phyloP scores from a whole-genome alignment of 2,113 vertebrate species.

The Gobius niger region DNA sequence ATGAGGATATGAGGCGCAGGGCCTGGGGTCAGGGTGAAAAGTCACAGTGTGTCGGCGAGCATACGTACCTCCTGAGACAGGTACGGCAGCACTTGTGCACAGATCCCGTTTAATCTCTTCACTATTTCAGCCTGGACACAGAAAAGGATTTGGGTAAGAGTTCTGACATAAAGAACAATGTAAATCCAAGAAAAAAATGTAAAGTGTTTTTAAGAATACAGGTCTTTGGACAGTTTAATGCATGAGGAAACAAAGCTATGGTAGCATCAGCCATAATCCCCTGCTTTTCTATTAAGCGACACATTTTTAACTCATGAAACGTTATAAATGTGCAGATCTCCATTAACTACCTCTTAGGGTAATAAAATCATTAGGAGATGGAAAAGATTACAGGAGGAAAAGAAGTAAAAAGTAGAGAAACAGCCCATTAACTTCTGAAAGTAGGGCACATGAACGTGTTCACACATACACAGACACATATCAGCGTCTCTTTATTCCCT shows the following conservation, averaged over 20 bases:
- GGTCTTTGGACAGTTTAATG: no score
- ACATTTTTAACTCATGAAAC: neutral
- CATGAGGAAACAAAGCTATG: no score
- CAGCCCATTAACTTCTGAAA: slow-evolving; percentile 33
- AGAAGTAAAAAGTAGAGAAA: slow-evolving; percentile 6
- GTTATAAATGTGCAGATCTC: neutral
- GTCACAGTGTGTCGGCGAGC: slow-evolving; percentile 25
- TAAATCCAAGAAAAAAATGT: neutral
- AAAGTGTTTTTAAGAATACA: no score
- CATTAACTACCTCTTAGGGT: neutral
- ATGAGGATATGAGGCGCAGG: slow-evolving; percentile 62
- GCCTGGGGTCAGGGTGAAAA: slow-evolving; percentile 52
- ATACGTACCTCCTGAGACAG: slow-evolving; percentile 93
- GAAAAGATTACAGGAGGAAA: neutral
- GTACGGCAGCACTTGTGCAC: slow-evolving; percentile 96
- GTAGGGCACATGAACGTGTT: slow-evolving; percentile 5
- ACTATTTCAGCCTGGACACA: slow-evolving; percentile 92
- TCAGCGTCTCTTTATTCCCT: slow-evolving; percentile 33
- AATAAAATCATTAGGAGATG: neutral
- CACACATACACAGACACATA: slow-evolving; percentile 18
- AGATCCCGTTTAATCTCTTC: slow-evolving; percentile 97
- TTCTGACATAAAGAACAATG: neutral
- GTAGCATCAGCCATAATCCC: no score
- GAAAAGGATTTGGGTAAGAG: slow-evolving; percentile 2
- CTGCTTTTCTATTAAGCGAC: neutral